Conservation (phyloP, 1,140 invertebrate genomes). For the Neuroterus valhalla region DNA sequence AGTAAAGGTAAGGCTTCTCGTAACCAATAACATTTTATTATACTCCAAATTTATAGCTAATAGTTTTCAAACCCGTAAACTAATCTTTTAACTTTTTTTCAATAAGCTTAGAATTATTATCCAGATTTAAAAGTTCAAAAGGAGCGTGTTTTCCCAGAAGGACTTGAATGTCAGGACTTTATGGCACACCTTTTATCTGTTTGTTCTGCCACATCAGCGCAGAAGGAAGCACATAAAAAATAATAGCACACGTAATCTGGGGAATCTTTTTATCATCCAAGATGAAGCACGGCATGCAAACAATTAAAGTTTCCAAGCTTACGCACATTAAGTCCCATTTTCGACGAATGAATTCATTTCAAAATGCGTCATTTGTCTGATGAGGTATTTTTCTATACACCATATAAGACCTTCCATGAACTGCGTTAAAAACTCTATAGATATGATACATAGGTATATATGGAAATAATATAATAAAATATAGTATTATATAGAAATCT, state of each 20-base stretch:
- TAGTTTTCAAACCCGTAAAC: slow-evolving; percentile 1
- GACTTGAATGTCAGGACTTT: slow-evolving; percentile 24
- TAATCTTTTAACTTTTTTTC: not conserved
- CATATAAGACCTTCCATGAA: too few species aligned
- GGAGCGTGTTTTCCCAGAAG: not conserved
- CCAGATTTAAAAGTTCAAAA: not conserved
- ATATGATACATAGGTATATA: too few species aligned
- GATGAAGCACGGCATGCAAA: slow-evolving; percentile 5
- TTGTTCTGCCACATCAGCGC: slow-evolving; percentile 24
- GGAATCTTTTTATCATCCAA: slow-evolving; percentile 19
- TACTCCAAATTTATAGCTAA: too few species aligned
- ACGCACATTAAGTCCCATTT: not conserved
- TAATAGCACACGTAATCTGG: slow-evolving; percentile 21
- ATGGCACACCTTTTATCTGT: slow-evolving; percentile 21
- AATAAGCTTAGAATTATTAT: not conserved
- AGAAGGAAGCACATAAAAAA: slow-evolving; percentile 20
- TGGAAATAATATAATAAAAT: too few species aligned
- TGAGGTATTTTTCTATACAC: not conserved
- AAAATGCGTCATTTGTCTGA: slow-evolving; percentile 1
- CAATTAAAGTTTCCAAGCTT: not conserved
- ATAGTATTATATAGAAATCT: too few species aligned
- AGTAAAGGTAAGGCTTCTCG: too few species aligned
- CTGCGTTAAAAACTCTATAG: too few species aligned
- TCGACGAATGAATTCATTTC: slow-evolving; percentile 12
- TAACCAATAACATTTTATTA: too few species aligned